Conservation (phyloP, 2,797 vertebrate genomes). For the Acridotheres tristis region DNA sequence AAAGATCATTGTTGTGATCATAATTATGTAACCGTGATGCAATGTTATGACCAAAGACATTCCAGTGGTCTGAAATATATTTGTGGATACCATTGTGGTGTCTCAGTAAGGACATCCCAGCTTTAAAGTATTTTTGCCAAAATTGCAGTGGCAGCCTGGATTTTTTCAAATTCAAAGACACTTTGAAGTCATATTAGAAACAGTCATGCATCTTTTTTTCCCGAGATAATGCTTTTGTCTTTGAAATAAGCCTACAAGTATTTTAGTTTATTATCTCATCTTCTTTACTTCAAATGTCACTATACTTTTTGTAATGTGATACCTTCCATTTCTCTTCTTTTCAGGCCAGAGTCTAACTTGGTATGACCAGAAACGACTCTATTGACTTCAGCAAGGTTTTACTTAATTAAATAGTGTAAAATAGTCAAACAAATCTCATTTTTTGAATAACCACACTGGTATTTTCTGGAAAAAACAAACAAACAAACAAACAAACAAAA, state of each 20-base stretch:
- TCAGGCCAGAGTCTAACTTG: neutral
- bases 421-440: neutral
- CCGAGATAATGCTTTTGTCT: neutral
- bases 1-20: slow-evolving; percentile 28
- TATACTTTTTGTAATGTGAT: neutral
- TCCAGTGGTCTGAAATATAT: slow-evolving; percentile 30
- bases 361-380: neutral
- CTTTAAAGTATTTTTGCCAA: slow-evolving; percentile 27
- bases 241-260: slow-evolving; percentile 11
- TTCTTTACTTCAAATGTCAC: neutral
- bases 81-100: slow-evolving; percentile 37
- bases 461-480: neutral
- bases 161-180: slow-evolving; percentile 30
- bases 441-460: neutral
- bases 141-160: neutral
- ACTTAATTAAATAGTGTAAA: neutral
- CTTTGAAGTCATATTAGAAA: slow-evolving; percentile 31
- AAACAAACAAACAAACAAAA: neutral
- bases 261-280: slow-evolving; percentile 5
- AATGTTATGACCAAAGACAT: slow-evolving; percentile 47
- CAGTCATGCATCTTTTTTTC: neutral
- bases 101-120: neutral
- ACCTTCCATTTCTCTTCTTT: neutral
- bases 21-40: slow-evolving; percentile 54
- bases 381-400: neutral